phyloP scores from a whole-genome alignment of 2,888 invertebrate genomes.

The Ormia ochracea region DNA sequence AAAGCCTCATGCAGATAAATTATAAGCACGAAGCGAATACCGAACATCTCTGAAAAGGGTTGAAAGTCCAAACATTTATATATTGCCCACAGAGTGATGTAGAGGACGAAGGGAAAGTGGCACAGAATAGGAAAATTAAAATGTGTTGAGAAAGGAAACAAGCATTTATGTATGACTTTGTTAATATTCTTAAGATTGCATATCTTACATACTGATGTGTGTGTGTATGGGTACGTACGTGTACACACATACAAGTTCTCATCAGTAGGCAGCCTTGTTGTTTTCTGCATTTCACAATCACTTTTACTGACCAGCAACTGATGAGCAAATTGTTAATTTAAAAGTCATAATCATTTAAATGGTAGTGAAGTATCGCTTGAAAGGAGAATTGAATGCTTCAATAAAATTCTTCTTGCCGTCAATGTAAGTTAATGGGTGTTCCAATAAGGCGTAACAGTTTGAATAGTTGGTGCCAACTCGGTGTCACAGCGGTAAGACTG shows the following conservation, averaged over 20 bases:
- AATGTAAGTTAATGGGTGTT: too few species aligned
- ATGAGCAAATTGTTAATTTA: conserved; percentile 54
- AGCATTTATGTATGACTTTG: conserved; percentile 39
- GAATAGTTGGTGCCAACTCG: too few species aligned
- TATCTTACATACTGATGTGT: not conserved
- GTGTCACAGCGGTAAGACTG: too few species aligned
- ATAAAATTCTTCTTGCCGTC: not conserved
- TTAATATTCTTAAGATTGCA: conserved; percentile 35
- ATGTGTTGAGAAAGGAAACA: conserved; percentile 2
- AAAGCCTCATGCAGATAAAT: conserved; percentile 5
- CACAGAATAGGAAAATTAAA: conserved; percentile 1
- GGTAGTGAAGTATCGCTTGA: not conserved
- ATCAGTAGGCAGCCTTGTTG: not conserved
- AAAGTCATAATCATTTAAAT: conserved; percentile 41
- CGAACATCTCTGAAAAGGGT: conserved; percentile 22
- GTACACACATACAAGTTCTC: not conserved
- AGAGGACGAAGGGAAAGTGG: conserved; percentile 3
- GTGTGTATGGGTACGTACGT: not conserved
- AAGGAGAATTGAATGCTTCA: not conserved
- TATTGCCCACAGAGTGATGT: conserved; percentile 36
- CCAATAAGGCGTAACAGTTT: too few species aligned
- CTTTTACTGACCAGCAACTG: conserved; percentile 13
- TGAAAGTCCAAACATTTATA: conserved; percentile 28
- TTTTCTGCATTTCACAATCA: not conserved
- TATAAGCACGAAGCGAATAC: not conserved